Conservation (phyloP, 92 coral and sea anemone genomes). For the Zoanthus sociatus region DNA sequence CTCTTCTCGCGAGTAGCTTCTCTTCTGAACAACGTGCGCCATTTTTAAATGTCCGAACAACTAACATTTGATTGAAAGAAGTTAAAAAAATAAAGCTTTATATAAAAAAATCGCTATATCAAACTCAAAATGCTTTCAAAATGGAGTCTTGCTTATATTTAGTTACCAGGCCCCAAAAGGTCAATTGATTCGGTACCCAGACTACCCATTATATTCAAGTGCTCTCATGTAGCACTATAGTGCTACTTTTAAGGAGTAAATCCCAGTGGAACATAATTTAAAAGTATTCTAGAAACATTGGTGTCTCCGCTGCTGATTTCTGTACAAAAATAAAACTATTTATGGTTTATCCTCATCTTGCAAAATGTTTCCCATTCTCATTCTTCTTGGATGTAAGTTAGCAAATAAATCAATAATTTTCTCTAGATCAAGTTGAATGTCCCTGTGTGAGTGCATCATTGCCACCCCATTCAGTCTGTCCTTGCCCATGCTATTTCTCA, state of each 20-base stretch:
- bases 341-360: neutral
- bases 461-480: slow-evolving; percentile 70
- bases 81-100: too few relatives aligned
- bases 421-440: neutral
- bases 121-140: too few relatives aligned
- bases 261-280: slow-evolving; percentile 9
- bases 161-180: too few relatives aligned
- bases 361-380: slow-evolving; percentile 60
- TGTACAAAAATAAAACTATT: neutral
- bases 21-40: too few relatives aligned
- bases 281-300: slow-evolving; percentile 53
- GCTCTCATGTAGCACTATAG: too few relatives aligned
- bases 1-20: too few relatives aligned
- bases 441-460: slow-evolving; percentile 65
- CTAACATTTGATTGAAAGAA: too few relatives aligned
- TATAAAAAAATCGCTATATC: too few relatives aligned
- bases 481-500: slow-evolving; percentile 68
- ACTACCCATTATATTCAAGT: too few relatives aligned
- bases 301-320: slow-evolving; percentile 44
- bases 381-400: slow-evolving; percentile 59
- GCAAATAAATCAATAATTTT: neutral
- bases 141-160: too few relatives aligned
- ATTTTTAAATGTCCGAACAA: too few relatives aligned
- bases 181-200: too few relatives aligned
- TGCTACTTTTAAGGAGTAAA: slow-evolving; percentile 16